Evolutionary conservation across 1,140 invertebrate species (phyloP), one percentile per base, ranked within the genome.

Genomic region (Melipona quadrifasciata): DNA sequence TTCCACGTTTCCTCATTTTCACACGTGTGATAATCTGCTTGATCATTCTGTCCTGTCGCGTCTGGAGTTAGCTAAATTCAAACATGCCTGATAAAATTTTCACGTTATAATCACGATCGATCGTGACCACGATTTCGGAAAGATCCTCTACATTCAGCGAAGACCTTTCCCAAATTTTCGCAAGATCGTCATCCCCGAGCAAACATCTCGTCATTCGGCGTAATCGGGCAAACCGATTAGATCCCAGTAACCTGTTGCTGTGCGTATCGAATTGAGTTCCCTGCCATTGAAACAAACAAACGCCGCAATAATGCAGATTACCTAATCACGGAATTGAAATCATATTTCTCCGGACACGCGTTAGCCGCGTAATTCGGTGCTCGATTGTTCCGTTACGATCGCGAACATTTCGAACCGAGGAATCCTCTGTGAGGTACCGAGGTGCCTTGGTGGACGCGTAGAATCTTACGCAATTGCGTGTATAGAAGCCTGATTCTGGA

Each of bases 201-300:
- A 70, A 70, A 70, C 39, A n/a, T 24, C 24, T 24, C 24, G 11
- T 14, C 16, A 19, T 39, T 65, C 11, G 19, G 12, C 12, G 47
- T 39, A 80, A 80, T 80, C 34, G 27, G 10, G 21, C 24, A 16
- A 67, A 34, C 47, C 51, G 80, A 75, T 75, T 75, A 67, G 58
- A 67, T 39, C 16, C 71, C 8, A 47, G 17, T 55, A 73, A 82
- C 80, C 80, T 82, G 80, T 82, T 82, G 80, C 80, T 67, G 58
- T 5, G 12, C 57, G 47, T 64, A 73, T 81, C 55, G n/a, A 64
- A 61, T 21, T 27, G 16, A 16, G 24, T 39, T 14, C 21, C 47
- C 17, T 19, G 39, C 58, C 21, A 65, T 74, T 31, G 31, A 39
- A 39, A 61, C 57, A 75, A 55, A 67, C 72, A 55, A 65, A 65